Evolutionary conservation across 2,797 vertebrate genomes (phyloP), one percentile per base, ranked within the genome.

Genomic region (Helarctos malayanus): DNA sequence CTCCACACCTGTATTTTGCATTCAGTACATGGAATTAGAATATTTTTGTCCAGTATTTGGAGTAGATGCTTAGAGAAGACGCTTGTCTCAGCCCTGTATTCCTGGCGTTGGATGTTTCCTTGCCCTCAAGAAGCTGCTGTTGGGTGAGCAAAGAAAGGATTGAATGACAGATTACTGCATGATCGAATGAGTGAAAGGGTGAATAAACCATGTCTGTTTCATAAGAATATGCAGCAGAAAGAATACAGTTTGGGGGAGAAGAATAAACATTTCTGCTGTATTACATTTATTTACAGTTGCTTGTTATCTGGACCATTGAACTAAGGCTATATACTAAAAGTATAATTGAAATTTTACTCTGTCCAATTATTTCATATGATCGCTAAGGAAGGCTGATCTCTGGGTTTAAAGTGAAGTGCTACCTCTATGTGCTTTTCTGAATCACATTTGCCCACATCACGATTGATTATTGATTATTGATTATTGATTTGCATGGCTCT

Each of bases 151-250:
- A 52, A 13, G 4, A 54, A 32, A 32, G 32, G 14, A 11, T 1
- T 32, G 16, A 6, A 2, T 3, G 25, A 56, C 11, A 38, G 41
- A 41, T 52, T 19, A 16, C 18, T 6, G 8, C 54, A 12, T 11
- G 49, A 41, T 2, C 27, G 13, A 19, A 25, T 15, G 38, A 15
- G 56, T 27, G 11, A 45, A 59, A 32, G 19, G n/a, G 12, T 29
- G 38, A 12, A 18, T 8, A 57, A 32, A 27, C 6, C 25, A 4
- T 81, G 41, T 9, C 0, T 14, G 5, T 15, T 59, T 56, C 4
- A 3, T 61, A 27, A 8, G 27, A 32, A 5, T 1, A 8, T 2
- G 16, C 18, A 0, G 0, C 27, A 5, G 1, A 52, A 12, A 29
- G 3, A 16, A 3, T 5, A 15, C 41, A 38, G 10, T 35, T 27